Evolutionary conservation across 2,797 vertebrate species (phyloP), one percentile per base, ranked within the genome.

Genomic region (Peromyscus aztecus): DNA sequence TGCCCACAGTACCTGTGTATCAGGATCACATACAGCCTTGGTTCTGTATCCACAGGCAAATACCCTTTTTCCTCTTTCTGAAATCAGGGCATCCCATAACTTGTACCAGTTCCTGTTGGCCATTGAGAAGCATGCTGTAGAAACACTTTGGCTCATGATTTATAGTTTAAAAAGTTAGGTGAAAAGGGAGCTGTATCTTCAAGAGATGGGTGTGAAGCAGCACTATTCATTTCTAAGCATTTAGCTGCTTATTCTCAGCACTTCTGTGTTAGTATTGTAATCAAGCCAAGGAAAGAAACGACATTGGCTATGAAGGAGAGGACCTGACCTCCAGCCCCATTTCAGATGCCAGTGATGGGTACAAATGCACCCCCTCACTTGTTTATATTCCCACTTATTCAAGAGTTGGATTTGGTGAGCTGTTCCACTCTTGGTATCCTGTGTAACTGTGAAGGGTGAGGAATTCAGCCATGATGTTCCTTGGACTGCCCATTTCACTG

Each of bases 11-110:
- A 46, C 6, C 19, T 59, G 59, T 49, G 65, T 67, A 55, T 21
- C 0, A 0, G 7, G 23, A 75, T 78, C 17, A 10, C 8, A 0
- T 0, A 37, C 0, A 85, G 27, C 40, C 9, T 73, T 82, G 81
- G 19, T 49, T 80, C 73, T 17, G 4, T 0, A 1, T 11, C 14
- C 24, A 49, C 0, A 5, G 46, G 37, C 34, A 37, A 87, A 34
- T 46, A 34, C 6, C 14, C 17, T 14, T 55, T 80, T 71, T 81
- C 29, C 24, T 88, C 49, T 93, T 92, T 80, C 83, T 91, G 80
- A 89, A 69, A 8, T 83, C n/a, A 55, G 78, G 77, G 94, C 61
- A n/a, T 14, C 46, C 27, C 52, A 31, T 89, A 27, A 67, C 24
- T 93, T 76, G 2, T 4, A 59, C 61, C 82, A 17, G 21, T 75